Evolutionary conservation across 2,888 invertebrate genomes (phyloP), one percentile per base, ranked within the genome.

Genomic region (Gymnosoma rotundatum): DNA sequence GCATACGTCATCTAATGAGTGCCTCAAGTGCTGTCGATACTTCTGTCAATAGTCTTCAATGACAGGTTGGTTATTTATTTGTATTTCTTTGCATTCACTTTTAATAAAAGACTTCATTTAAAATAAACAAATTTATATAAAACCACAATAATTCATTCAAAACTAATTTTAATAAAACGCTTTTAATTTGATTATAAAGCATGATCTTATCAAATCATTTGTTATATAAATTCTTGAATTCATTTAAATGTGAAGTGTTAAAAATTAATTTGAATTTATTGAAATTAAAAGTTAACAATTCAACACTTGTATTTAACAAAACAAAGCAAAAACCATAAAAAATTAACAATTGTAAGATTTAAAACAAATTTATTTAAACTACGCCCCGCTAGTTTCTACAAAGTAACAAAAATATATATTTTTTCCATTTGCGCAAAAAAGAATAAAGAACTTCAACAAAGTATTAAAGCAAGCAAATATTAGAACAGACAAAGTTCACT

Each of bases 361-460:
- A 60, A 79, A 67, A 66, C 36, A 67, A 73, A 78, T 61, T 64
- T 66, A 50, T 60, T 74, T 61, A 45, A 80, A 61, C 54, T n/a
- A 74, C 73, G 73, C 54, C 61, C 72, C 61, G 61, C n/a, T 61
- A 9, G 16, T 42, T 67, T 32, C 8, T 32, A 6, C 16, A 36
- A 21, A 18, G 48, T 10, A 21, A 36, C 20, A 38, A 58, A 6
- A 18, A 69, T 32, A 32, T 5, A 5, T 5, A 45, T 20, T 70
- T 32, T 20, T 69, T 78, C 18, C 8, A 32, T 52, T 69, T 32
- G 18, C n/a, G 6, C 9, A 50, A 21, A 66, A 42, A 48, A 54
- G 8, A 20, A 20, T 36, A 38, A 45, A 38, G 32, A 32, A 9
- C 6, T 25, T 45, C n/a, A 45, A 45, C 18, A 58, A 48, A 38